phyloP scores from a whole-genome alignment of 2,113 vertebrate genomes.

The Burhinus oedicnemus region DNA sequence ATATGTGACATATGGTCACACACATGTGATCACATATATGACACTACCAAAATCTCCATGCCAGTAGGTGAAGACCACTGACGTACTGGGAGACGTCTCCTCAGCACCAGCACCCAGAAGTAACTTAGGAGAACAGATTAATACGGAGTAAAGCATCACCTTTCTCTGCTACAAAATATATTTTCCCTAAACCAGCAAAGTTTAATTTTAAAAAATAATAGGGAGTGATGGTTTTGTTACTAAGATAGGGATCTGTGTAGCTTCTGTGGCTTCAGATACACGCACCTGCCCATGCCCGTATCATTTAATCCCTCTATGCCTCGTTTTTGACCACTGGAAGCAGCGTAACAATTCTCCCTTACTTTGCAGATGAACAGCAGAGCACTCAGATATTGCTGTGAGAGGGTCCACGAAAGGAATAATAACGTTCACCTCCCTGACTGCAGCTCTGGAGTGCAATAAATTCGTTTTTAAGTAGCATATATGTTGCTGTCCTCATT shows the following conservation, averaged over 20 bases:
- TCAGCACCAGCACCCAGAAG: neutral
- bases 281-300: rapidly evolving
- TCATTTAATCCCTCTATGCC: neutral
- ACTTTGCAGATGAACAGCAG: neutral
- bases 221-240: neutral
- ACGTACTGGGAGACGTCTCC: neutral
- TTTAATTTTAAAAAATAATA: neutral
- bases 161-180: neutral
- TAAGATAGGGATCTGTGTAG: neutral
- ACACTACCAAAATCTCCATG: neutral
- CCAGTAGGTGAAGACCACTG: neutral
- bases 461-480: neutral
- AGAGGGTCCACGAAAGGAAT: neutral
- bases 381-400: neutral
- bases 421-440: neutral
- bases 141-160: neutral
- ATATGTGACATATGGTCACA: neutral
- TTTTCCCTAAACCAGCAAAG: neutral
- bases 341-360: neutral
- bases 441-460: neutral
- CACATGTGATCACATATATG: neutral
- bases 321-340: neutral
- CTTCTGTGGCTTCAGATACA: neutral
- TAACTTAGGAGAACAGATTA: neutral
- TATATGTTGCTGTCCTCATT: neutral